phyloP scores from a whole-genome alignment of 2,888 invertebrate genomes.

The Andrena flavipes region DNA sequence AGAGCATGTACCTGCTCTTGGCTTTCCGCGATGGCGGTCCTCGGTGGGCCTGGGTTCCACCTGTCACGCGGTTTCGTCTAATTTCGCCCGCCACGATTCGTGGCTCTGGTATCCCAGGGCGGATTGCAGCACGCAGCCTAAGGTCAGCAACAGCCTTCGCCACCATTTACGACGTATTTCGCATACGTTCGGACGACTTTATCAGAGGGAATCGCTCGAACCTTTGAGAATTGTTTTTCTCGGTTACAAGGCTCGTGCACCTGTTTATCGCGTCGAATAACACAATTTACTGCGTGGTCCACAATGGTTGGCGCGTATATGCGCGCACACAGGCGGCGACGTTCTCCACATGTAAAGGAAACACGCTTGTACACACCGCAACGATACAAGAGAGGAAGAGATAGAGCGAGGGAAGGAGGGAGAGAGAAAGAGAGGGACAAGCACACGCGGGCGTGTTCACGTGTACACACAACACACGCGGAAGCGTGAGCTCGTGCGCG shows the following conservation, averaged over 20 bases:
- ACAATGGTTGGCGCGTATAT: conserved; percentile 67
- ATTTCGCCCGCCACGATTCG: conserved; percentile 64
- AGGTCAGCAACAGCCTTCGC: conserved; percentile 42
- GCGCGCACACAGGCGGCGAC: conserved; percentile 42
- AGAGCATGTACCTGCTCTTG: conserved; percentile 16
- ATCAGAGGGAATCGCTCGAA: background rate
- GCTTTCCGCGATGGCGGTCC: conserved; percentile 37
- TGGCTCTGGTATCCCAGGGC: conserved; percentile 31
- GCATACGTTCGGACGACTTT: conserved; percentile 14
- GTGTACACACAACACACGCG: conserved; percentile 44
- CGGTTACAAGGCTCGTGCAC: conserved; percentile 50
- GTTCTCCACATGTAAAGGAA: conserved; percentile 34
- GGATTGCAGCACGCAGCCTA: conserved; percentile 20
- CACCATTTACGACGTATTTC: conserved; percentile 54
- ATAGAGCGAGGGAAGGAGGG: too few species aligned
- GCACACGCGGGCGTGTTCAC: conserved; percentile 20
- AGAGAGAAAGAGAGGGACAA: too few species aligned
- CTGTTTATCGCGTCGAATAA: conserved; percentile 73
- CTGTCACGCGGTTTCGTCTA: conserved; percentile 71
- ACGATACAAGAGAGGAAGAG: conserved; percentile 11
- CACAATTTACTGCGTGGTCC: conserved; percentile 73
- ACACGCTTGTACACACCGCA: conserved; percentile 55
- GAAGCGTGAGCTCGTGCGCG: conserved; percentile 41
- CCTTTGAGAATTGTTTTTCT: conserved; percentile 40
- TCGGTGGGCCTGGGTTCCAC: conserved; percentile 63